Conservation (phyloP, 2,797 vertebrate genomes). For the Hipposideros larvatus region DNA sequence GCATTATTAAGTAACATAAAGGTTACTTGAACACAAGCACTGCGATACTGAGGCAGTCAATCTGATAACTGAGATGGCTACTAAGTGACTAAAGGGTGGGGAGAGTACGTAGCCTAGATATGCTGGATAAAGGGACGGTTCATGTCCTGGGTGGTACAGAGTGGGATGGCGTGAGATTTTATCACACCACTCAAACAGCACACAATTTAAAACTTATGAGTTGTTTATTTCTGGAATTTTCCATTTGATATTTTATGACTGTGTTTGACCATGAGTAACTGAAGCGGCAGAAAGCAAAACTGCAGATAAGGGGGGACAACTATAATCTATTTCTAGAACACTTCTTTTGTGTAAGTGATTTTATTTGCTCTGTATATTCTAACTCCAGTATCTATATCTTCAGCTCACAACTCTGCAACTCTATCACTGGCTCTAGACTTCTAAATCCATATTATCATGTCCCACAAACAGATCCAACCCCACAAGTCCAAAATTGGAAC, state of each 20-base stretch:
- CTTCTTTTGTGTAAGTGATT: neutral
- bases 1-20: neutral
- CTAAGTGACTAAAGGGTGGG: neutral
- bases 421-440: neutral
- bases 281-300: neutral
- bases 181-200: neutral
- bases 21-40: neutral
- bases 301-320: neutral
- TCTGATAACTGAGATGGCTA: neutral
- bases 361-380: neutral
- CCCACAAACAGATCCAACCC: neutral
- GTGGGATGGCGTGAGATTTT: neutral
- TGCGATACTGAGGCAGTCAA: neutral
- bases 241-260: neutral
- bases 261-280: neutral
- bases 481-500: neutral
- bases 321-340: neutral
- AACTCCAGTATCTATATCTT: neutral
- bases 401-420: neutral
- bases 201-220: neutral
- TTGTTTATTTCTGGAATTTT: neutral
- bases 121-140: neutral
- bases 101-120: neutral
- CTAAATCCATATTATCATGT: neutral
- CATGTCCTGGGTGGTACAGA: neutral